Conservation (phyloP, 1,140 invertebrate species). For the Schmidtea mediterranea region DNA sequence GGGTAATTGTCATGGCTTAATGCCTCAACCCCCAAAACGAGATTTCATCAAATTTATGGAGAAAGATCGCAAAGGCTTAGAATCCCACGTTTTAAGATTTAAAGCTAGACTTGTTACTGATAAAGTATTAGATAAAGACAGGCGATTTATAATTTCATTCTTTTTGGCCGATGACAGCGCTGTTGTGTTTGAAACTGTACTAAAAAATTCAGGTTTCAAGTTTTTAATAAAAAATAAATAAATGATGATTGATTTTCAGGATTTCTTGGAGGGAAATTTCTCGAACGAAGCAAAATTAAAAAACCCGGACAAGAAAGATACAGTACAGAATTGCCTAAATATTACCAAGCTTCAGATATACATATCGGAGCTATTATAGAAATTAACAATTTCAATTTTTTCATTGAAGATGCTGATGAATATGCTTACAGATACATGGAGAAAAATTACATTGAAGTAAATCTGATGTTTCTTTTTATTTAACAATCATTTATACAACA, state of each 20-base stretch:
- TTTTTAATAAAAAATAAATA: conserved; percentile 11
- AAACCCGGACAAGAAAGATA: conserved; percentile 37
- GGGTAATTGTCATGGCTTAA: conserved; percentile 18
- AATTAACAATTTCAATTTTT: conserved; percentile 46
- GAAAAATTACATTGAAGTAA: too few species aligned
- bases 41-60: conserved; percentile 28
- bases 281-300: conserved; percentile 37
- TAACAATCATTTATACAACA: too few species aligned
- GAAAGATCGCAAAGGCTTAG: conserved; percentile 33
- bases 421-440: conserved; percentile 31
- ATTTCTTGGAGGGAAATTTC: conserved; percentile 38
- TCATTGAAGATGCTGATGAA: conserved; percentile 49
- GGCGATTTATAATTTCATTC: conserved; percentile 51
- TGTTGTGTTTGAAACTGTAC: conserved; percentile 39
- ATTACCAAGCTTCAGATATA: conserved; percentile 45
- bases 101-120: conserved; percentile 42
- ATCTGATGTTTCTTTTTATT: too few species aligned
- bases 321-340: conserved; percentile 37
- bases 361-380: conserved; percentile 46
- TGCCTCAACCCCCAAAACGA: conserved; percentile 23
- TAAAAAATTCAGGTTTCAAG: conserved; percentile 43
- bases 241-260: conserved; percentile 18
- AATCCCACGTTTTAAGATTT: conserved; percentile 50
- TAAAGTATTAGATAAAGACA: conserved; percentile 36
- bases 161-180: conserved; percentile 55